Percentiles rank a stretch among this genome's conserved stretches.
These are phyloP conservation scores for Mechanitis mazaeus DNA, from an alignment of 2,888 invertebrate species.

Conservation along the genomic window DNA sequence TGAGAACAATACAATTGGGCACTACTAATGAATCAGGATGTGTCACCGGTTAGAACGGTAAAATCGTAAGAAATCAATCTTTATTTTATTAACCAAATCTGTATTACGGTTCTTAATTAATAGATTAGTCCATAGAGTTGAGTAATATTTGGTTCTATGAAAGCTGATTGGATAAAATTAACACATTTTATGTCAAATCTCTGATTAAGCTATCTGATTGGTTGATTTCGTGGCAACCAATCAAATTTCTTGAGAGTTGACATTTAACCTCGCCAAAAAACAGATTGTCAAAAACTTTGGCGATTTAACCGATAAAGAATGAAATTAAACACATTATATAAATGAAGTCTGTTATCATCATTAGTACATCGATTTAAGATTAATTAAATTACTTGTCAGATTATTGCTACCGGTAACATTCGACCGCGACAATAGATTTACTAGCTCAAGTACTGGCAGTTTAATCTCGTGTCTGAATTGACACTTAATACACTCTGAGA, in stretches of 20 bases:
- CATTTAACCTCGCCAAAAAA: too few relatives aligned
- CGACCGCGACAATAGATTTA: conserved; percentile 13
- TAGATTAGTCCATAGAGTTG: too few relatives aligned
- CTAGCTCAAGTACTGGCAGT: conserved; percentile 5
- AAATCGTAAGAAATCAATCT: conserved; percentile 4
- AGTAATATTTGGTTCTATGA: too few relatives aligned
- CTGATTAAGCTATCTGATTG: too few relatives aligned
- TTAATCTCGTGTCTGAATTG: conserved; percentile 4
- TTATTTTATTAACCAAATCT: background rate
- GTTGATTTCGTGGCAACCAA: too few relatives aligned
- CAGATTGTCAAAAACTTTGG: too few relatives aligned
- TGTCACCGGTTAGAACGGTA: conserved; percentile 36
- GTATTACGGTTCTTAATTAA: too few relatives aligned
- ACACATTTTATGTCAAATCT: too few relatives aligned
- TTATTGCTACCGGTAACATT: conserved; percentile 14
- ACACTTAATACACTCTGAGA: background rate
- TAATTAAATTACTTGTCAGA: conserved; percentile 13
- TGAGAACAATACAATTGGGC: conserved; percentile 68
- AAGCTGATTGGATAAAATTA: too few relatives aligned
- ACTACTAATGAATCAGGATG: conserved; percentile 62
- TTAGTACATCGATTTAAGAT: conserved; percentile 2
- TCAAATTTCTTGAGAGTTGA: too few relatives aligned
- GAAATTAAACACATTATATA: background rate
- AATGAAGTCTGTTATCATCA: background rate
- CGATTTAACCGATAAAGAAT: too few relatives aligned